Conservation (phyloP, 2,888 invertebrate species). For the Papilio gigon region DNA sequence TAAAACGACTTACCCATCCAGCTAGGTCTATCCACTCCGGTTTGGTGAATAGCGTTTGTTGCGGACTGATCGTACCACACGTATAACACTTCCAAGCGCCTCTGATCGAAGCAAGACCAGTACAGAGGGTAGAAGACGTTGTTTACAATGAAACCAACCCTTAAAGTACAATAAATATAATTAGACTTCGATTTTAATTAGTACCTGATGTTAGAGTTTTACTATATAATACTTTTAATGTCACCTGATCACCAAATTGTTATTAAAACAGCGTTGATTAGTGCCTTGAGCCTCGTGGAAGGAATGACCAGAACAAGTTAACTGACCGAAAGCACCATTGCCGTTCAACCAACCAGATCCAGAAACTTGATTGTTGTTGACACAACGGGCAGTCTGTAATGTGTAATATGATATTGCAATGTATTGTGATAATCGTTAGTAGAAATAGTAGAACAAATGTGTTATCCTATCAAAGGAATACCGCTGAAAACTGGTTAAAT, state of each 20-base stretch:
- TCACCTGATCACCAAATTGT: slow-evolving; percentile 71
- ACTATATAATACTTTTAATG: background rate
- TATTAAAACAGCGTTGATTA: slow-evolving; percentile 66
- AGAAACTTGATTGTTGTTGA: slow-evolving; percentile 58
- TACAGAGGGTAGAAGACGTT: slow-evolving; percentile 73
- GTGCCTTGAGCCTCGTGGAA: slow-evolving; percentile 68
- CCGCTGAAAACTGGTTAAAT: background rate
- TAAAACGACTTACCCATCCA: slow-evolving; percentile 32
- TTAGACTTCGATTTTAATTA: background rate
- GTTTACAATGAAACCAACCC: slow-evolving; percentile 79
- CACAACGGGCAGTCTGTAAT: slow-evolving; percentile 66
- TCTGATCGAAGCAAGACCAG: slow-evolving; percentile 81
- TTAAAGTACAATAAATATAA: slow-evolving; percentile 47
- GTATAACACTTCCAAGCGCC: slow-evolving; percentile 76
- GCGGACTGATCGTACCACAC: slow-evolving; percentile 75
- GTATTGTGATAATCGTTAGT: too few species aligned
- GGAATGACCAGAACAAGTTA: slow-evolving; percentile 70
- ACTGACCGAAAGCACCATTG: slow-evolving; percentile 63
- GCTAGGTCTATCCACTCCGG: slow-evolving; percentile 58
- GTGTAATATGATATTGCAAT: background rate
- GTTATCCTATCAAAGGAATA: background rate
- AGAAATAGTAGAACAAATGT: background rate
- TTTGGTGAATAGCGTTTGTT: slow-evolving; percentile 74
- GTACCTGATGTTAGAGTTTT: background rate
- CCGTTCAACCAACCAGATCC: slow-evolving; percentile 67